Evolutionary conservation across 1,140 invertebrate genomes (phyloP), one percentile per base, ranked within the genome.

Genomic region (Pachypsylla venusta): DNA sequence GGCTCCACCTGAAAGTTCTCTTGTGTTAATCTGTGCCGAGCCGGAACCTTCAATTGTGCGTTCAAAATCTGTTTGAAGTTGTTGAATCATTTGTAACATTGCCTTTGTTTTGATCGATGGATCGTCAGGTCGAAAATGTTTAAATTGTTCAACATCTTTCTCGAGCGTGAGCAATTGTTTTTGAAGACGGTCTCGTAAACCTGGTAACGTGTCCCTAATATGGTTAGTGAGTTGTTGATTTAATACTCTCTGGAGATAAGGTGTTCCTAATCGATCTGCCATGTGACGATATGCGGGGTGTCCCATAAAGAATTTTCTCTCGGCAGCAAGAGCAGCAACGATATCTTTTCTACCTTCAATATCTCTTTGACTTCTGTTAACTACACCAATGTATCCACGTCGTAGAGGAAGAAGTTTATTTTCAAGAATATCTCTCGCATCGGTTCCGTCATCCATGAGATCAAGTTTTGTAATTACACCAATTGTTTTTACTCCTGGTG

Each of bases 211-310:
- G 68, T 99, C 96, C 63, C 95, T 79, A 69, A 99, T 99, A 74
- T 99, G 97, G 78, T 99, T 99, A 39, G 97, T 99, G 27, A 99
- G 79, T 73, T 99, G 97, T 70, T 98, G 93, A 77, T 99, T 99
- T 13, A 99, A 77, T 35, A 96, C 86, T 64, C 93, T 82, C 74
- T 99, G 95, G 58, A 99, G 79, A 76, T 95, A 96, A 2, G 94
- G 92, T 14, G 97, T 99, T 57, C 97, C 97, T 70, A 98, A 81
- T 60, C 92, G 84, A 67, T 99, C 96, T 54, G 95, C 95, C 76
- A 99, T 79, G 72, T 99, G 95, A 60, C 89, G 82, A 74, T 94
- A 94, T 20, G 86, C 81, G 54, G 87, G 87, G 75, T 94, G 90
- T 71, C 83, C 86, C 48, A 99, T 79, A 74, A 99, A 99, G 75